These are phyloP conservation scores for Clarias fuscus DNA, from an alignment of 2,797 vertebrate genomes.

Conservation along the genomic window DNA sequence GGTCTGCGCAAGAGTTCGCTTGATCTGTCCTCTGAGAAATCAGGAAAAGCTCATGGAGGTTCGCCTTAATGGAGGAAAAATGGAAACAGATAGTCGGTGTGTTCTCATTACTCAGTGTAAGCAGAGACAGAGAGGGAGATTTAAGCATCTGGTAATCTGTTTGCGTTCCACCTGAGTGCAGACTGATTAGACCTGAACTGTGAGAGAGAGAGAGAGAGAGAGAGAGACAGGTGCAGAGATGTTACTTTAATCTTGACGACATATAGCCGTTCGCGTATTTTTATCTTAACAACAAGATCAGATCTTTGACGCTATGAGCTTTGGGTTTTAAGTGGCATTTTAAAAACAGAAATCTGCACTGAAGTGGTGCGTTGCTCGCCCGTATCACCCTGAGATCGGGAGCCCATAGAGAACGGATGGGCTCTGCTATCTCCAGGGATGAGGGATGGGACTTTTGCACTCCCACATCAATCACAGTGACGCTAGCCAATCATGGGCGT, in stretches of 20 bases:
- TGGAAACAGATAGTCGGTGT: constrained; percentile 53
- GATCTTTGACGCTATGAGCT: too few species aligned
- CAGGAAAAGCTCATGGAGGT: constrained; percentile 29
- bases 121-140: constrained; percentile 37
- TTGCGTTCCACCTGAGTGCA: constrained; percentile 55
- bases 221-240: background rate
- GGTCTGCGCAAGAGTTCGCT: constrained; percentile 27
- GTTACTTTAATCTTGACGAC: constrained; percentile 25
- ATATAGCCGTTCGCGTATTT: background rate
- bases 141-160: constrained; percentile 55
- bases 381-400: too few species aligned
- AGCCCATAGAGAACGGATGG: too few species aligned
- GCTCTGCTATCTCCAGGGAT: too few species aligned
- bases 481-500: too few species aligned
- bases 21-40: constrained; percentile 40
- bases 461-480: too few species aligned
- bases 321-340: constrained; percentile 29
- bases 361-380: too few species aligned
- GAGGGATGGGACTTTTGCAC: too few species aligned
- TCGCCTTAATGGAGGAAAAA: constrained; percentile 56
- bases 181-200: constrained; percentile 40
- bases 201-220: background rate
- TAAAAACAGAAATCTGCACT: background rate
- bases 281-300: too few species aligned
- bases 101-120: constrained; percentile 50